Evolutionary conservation across 1,140 invertebrate species (phyloP), one percentile per base, ranked within the genome.

Genomic region (Sesamia nonagrioides): DNA sequence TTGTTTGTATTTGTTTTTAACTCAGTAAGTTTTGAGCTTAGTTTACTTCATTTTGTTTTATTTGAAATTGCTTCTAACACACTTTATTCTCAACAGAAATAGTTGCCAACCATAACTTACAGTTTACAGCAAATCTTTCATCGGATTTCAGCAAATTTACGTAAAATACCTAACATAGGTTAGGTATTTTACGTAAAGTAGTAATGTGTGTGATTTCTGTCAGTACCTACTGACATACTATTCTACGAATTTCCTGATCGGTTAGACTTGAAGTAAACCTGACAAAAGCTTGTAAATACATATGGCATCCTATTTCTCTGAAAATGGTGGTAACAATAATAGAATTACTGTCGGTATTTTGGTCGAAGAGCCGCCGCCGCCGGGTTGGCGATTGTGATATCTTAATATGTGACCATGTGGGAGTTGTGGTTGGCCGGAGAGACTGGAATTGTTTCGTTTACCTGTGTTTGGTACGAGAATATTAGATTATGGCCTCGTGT

Each of bases 341-440:
- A 21, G 21, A 69, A 69, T 69, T 69, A 69, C 66, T 50, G 50
- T 69, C 21, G 66, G 45, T 50, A 69, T 69, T 48, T 69, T 13
- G 45, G 37, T 37, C 13, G 54, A 21, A 5, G 54, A 1, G 18
- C 13, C 33, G 7, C 13, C 27, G 15, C 6, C 33, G 8, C 17
- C 18, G 56, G 33, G 60, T 61, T 13, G 11, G 13, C n/a, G 60
- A 61, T 40, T 8, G 13, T 35, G 33, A 61, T 61, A 37, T 61
- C 63, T 33, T 15, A 48, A 27, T 68, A 33, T 3, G 11, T 69
- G 66, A 15, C 27, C 66, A 42, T 17, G 61, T 42, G 9, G n/a
- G 54, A 58, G 33, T 58, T 21, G 54, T 58, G 52, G 21, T 56
- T n/a, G 45, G 52, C 21, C 7, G 15, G n/a, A 13, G 37, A 17